Evolutionary conservation across 2,888 invertebrate genomes (phyloP).

Genomic region (Zygothrica quintamaculata): DNA sequence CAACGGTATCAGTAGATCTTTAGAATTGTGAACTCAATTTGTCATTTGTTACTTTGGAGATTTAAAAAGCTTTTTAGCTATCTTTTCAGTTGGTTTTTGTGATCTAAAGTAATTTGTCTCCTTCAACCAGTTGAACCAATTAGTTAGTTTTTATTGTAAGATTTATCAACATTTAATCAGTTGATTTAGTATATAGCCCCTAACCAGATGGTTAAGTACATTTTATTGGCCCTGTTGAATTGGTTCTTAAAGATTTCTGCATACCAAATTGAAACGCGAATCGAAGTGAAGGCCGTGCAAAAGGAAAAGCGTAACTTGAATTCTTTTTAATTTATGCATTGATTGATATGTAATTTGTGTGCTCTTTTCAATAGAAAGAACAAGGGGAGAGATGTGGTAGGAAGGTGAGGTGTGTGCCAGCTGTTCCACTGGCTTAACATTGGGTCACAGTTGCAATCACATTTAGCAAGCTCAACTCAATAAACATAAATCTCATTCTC

Average conservation of each 20-base stretch:
- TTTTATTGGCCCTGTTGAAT: background rate
- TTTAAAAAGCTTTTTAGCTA: too few relatives aligned
- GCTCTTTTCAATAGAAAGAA: background rate
- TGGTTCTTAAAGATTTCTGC: constrained; percentile 21
- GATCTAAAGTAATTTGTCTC: too few relatives aligned
- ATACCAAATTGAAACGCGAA: constrained; percentile 33
- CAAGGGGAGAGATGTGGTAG: constrained; percentile 9
- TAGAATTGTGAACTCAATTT: too few relatives aligned
- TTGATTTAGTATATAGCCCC: too few relatives aligned
- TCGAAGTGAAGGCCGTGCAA: constrained; percentile 24
- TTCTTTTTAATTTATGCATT: constrained; percentile 43
- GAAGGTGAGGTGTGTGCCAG: constrained; percentile 44
- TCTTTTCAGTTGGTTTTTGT: too few relatives aligned
- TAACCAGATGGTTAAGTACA: background rate
- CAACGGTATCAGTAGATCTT: too few relatives aligned
- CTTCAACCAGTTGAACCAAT: too few relatives aligned
- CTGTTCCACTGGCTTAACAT: constrained; percentile 39
- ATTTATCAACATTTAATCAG: background rate
- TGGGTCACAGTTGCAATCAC: constrained; percentile 4
- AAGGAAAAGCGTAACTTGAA: constrained; percentile 26
- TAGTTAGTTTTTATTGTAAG: too few relatives aligned
- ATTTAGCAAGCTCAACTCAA: constrained; percentile 32
- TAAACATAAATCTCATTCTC: constrained; percentile 57
- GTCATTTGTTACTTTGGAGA: too few relatives aligned
- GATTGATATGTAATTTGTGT: constrained; percentile 70